Conservation (phyloP, 2,113 vertebrate species). For the Phyllopteryx taeniolatus region DNA sequence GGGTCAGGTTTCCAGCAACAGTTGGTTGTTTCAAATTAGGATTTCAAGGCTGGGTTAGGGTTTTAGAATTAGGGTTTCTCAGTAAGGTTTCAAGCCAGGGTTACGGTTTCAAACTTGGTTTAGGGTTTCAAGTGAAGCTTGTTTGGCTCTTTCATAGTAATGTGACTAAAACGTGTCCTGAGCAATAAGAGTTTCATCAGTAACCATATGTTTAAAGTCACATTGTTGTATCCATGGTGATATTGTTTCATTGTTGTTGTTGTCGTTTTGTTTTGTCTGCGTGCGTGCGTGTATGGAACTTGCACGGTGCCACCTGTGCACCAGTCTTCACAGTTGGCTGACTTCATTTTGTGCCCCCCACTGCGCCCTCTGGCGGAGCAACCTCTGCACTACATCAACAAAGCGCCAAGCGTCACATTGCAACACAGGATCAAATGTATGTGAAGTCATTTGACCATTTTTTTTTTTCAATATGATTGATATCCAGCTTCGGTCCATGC, state of each 20-base stretch:
- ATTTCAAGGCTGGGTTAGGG: not conserved
- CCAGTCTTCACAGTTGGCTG: not conserved
- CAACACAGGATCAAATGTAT: not conserved
- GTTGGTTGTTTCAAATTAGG: too few species aligned
- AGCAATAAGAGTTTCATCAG: too few species aligned
- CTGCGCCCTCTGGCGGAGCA: slow-evolving; percentile 43
- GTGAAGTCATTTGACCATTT: not conserved
- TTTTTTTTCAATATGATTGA: not conserved
- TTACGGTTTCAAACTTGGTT: too few species aligned
- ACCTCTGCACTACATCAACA: slow-evolving; percentile 7
- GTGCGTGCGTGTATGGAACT: not conserved
- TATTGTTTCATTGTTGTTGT: too few species aligned
- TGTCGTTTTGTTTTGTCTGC: not conserved
- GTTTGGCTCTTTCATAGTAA: too few species aligned
- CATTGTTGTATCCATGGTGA: too few species aligned
- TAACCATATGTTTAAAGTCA: too few species aligned
- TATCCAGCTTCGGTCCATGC: not conserved
- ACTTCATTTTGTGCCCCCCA: slow-evolving; percentile 26
- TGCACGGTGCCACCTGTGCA: not conserved
- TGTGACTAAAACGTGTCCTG: too few species aligned
- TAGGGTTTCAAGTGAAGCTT: too few species aligned
- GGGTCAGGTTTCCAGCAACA: not conserved
- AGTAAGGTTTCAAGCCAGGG: not conserved
- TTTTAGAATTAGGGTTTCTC: not conserved
- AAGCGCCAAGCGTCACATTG: not conserved